Percentiles rank a stretch among this genome's conserved stretches.
These are phyloP conservation scores for Cryptoblepharus egeriae DNA, from an alignment of 2,797 vertebrate species.

Conservation along the genomic window DNA sequence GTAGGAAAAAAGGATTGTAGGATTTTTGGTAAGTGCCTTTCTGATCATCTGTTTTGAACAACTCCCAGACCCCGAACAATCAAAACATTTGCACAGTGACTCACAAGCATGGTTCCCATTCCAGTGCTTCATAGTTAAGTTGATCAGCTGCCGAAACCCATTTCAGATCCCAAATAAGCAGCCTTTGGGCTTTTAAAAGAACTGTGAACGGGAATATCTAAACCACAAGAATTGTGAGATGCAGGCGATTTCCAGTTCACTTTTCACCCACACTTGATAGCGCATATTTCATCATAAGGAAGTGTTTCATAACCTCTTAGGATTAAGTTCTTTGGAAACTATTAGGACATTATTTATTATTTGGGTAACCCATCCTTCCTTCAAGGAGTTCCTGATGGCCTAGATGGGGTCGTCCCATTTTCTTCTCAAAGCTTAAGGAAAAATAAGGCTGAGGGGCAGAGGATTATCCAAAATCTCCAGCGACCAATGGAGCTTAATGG, in stretches of 20 bases:
- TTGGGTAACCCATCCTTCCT: background rate
- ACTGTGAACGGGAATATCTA: background rate
- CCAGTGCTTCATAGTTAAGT: background rate
- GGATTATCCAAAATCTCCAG: background rate
- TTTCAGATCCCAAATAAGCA: accelerated
- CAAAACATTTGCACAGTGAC: background rate
- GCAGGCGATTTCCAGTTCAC: background rate
- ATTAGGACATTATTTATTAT: background rate
- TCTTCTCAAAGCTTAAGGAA: background rate
- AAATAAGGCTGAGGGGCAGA: background rate
- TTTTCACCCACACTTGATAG: background rate
- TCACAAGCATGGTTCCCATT: background rate
- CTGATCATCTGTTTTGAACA: background rate
- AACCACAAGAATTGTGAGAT: background rate
- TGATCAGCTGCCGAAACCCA: accelerated
- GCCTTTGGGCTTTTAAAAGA: background rate
- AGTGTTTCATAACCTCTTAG: background rate
- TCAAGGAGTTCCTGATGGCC: background rate
- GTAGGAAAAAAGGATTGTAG: background rate
- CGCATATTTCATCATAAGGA: background rate
- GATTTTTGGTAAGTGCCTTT: background rate
- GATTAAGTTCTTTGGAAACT: background rate
- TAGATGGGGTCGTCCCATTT: background rate
- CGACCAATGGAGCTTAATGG: background rate
- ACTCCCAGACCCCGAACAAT: background rate